phyloP scores from a whole-genome alignment of 64 coral and sea anemone species.

The Dendrophyllia cribrosa region DNA sequence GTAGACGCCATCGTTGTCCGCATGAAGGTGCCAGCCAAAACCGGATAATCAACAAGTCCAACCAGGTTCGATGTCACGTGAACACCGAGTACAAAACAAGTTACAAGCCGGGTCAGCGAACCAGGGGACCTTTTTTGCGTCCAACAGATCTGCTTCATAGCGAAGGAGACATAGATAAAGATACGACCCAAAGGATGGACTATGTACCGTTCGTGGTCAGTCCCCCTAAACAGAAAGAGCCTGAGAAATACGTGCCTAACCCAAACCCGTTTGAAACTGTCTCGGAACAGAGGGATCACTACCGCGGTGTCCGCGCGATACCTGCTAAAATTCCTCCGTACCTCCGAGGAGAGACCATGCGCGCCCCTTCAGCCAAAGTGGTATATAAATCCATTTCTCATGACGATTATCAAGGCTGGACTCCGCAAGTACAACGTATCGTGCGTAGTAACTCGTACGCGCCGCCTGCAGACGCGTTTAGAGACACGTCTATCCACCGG shows the following conservation, averaged over 20 bases:
- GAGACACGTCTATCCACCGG: constrained; percentile 89
- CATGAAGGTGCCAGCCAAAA: constrained; percentile 78
- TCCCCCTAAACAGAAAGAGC: constrained; percentile 81
- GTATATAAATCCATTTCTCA: constrained; percentile 88
- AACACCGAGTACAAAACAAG: constrained; percentile 84
- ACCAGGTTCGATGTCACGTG: constrained; percentile 73
- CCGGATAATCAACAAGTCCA: constrained; percentile 89
- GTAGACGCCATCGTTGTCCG: constrained; percentile 94
- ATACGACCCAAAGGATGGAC: constrained; percentile 77
- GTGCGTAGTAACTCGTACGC: constrained; percentile 67
- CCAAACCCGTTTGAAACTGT: constrained; percentile 92
- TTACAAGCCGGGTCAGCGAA: constrained; percentile 56
- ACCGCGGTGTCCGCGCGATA: constrained; percentile 42
- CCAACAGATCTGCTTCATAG: constrained; percentile 78
- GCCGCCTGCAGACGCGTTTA: constrained; percentile 83
- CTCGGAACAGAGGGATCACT: constrained; percentile 91
- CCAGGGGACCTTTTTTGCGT: constrained; percentile 81
- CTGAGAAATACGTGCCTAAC: constrained; percentile 93
- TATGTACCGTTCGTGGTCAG: constrained; percentile 67
- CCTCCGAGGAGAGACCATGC: constrained; percentile 89
- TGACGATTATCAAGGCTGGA: constrained; percentile 86
- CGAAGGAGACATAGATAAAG: constrained; percentile 51
- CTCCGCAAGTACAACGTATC: constrained; percentile 44
- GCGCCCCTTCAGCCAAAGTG: constrained; percentile 85
- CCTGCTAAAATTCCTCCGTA: constrained; percentile 89